Percentiles rank a stretch among this genome's conserved stretches.
phyloP scores from a whole-genome alignment of 2,888 invertebrate species.

The Brenthis ino region DNA sequence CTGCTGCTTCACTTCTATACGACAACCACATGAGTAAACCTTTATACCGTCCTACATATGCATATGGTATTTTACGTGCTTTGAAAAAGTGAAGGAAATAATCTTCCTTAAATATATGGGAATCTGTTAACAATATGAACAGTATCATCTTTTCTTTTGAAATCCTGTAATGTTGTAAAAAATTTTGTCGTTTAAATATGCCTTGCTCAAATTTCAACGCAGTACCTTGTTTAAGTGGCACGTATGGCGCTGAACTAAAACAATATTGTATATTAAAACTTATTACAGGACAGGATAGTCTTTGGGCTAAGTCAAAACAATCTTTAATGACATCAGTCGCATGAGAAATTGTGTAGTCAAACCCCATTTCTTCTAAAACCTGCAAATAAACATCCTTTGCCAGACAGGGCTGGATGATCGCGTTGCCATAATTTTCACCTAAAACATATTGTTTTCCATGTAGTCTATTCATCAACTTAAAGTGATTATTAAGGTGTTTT shows the following conservation, averaged over 20 bases:
- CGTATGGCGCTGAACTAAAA: slow-evolving; percentile 42
- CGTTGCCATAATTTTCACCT: background rate
- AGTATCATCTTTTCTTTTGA: background rate
- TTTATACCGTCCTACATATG: background rate
- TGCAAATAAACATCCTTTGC: slow-evolving; percentile 46
- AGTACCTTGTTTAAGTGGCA: no score
- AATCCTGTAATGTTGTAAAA: background rate
- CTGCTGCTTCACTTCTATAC: background rate
- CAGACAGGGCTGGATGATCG: slow-evolving; percentile 43
- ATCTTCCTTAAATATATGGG: background rate
- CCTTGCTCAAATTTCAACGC: background rate
- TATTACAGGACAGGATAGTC: slow-evolving; percentile 49
- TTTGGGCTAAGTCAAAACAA: slow-evolving; percentile 51
- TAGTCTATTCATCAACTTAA: background rate
- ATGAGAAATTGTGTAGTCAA: slow-evolving; percentile 46
- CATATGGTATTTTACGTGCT: background rate
- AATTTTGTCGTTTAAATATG: background rate
- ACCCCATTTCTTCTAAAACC: slow-evolving; percentile 49
- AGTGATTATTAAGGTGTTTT: background rate
- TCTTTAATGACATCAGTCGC: slow-evolving; percentile 41
- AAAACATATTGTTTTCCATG: slow-evolving; percentile 11
- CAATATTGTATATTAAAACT: slow-evolving; percentile 50
- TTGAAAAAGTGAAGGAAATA: background rate
- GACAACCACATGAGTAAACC: slow-evolving; percentile 7
- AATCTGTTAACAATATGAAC: background rate